Percentiles rank a stretch among this genome's conserved stretches.
Conservation (phyloP, 2,888 invertebrate genomes). For the Cosmorhoe ocellata region DNA sequence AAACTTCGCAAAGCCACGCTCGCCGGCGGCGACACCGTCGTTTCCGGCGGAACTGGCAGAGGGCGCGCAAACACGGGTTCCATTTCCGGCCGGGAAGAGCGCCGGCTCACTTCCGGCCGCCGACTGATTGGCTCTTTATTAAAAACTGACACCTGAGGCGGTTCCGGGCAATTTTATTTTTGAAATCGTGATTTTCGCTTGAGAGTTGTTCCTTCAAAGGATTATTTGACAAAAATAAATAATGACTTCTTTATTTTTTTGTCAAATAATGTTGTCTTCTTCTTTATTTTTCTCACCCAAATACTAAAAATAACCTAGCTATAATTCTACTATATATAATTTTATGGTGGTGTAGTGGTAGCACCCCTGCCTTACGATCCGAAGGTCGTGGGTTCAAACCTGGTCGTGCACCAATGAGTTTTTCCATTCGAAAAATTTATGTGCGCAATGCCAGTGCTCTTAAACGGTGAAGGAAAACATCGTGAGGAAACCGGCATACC, state of each 20-base stretch:
- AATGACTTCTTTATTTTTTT: background rate
- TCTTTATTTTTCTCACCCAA: too few species aligned
- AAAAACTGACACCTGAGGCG: constrained; percentile 80
- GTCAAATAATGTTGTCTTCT: too few species aligned
- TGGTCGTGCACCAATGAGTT: too few species aligned
- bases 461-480: too few species aligned
- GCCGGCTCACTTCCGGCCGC: constrained; percentile 67
- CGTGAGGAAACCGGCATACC: too few species aligned
- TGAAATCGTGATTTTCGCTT: constrained; percentile 1
- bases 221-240: background rate
- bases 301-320: too few species aligned
- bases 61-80: constrained; percentile 74
- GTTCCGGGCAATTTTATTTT: constrained; percentile 35
- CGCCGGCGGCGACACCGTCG: constrained; percentile 58
- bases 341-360: too few species aligned
- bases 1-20: constrained; percentile 29
- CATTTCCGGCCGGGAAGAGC: constrained; percentile 76
- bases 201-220: background rate
- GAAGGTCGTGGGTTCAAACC: too few species aligned
- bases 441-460: too few species aligned
- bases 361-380: too few species aligned
- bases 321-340: too few species aligned
- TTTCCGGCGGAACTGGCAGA: constrained; percentile 60
- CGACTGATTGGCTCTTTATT: constrained; percentile 80
- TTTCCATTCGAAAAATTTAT: too few species aligned